Base-by-base conservation (phyloP, 2,797 vertebrate species). In the Tokudaia muenninki region DNA sequence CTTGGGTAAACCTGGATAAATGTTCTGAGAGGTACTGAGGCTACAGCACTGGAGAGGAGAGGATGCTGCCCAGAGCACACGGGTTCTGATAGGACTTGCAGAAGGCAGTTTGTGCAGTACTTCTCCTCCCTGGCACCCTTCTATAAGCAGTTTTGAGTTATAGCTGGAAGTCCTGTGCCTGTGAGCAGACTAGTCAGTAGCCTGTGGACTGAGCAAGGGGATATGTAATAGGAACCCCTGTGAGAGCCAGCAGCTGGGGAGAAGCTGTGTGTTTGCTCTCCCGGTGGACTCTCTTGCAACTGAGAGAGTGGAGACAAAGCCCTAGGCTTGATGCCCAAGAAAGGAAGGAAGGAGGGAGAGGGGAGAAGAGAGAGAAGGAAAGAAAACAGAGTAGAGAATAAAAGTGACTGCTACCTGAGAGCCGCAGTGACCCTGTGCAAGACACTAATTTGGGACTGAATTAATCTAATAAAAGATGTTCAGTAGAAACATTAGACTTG, bases 401-500 rank as follows among this genome's bases (percentile, higher is more conserved):
- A 16, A 34, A 17, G 14, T 14, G 13, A 55, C 61, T 50, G 10
- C 5, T 31, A n/a, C 5, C 13, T 11, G 31, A 31, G 11, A 86
- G 44, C 9, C 74, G 6, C 16, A 80, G n/a, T 92, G 63, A 91
- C 14, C 21, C 37, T 24, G 14, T 94, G 95, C 88, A 80, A 37
- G 75, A 22, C 1, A 70, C 47, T n/a, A 67, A 4, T 22, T 81
- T 52, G 44, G 44, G 14, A 21, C 2, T 88, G 24, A 47, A n/a
- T 59, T 83, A 47, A 96, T 78, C 26, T 90, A 81, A 92, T 52
- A 77, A 57, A 74, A 95, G 52, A 87, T 70, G 55, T 0, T 2
- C 70, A 87, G 37, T 95, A 88, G 90, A 97, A 95, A 92, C 87
- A 21, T 67, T 65, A 90, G 89, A 79, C 24, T 86, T 89, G 26